Evolutionary conservation across 2,113 vertebrate species (phyloP).

Genomic region (Ceyx melanurus): DNA sequence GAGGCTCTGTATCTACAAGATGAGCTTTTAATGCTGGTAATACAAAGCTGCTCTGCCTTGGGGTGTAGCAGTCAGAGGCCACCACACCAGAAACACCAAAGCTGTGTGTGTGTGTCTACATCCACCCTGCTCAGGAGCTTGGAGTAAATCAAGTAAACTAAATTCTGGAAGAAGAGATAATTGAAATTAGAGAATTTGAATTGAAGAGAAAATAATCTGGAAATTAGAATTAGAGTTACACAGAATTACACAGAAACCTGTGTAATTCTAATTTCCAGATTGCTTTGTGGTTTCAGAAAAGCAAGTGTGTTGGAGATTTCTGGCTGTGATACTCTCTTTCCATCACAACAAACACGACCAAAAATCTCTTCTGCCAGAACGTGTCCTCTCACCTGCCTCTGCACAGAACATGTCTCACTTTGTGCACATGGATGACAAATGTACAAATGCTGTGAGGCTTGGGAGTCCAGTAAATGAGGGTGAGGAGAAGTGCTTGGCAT

Average conservation of each 20-base stretch:
- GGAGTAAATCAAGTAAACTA: neutral
- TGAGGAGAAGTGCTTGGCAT: neutral
- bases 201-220: no score
- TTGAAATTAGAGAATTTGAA: no score
- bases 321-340: neutral
- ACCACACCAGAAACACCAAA: neutral
- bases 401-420: neutral
- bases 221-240: no score
- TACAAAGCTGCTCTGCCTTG: neutral
- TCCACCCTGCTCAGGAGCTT: neutral
- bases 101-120: neutral
- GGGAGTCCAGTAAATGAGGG: neutral
- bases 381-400: neutral
- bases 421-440: neutral
- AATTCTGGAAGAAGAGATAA: no score
- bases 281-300: neutral
- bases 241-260: neutral
- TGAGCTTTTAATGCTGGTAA: neutral
- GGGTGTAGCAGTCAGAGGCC: neutral
- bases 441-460: fast-evolving
- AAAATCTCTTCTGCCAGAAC: neutral
- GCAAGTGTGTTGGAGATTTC: neutral
- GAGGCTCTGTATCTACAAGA: neutral
- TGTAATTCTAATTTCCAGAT: neutral
- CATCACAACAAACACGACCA: neutral